Percentiles rank a stretch among this genome's conserved stretches.
These are phyloP conservation scores for Calidris pygmaea DNA, from an alignment of 2,113 vertebrate species.

Conservation along the genomic window DNA sequence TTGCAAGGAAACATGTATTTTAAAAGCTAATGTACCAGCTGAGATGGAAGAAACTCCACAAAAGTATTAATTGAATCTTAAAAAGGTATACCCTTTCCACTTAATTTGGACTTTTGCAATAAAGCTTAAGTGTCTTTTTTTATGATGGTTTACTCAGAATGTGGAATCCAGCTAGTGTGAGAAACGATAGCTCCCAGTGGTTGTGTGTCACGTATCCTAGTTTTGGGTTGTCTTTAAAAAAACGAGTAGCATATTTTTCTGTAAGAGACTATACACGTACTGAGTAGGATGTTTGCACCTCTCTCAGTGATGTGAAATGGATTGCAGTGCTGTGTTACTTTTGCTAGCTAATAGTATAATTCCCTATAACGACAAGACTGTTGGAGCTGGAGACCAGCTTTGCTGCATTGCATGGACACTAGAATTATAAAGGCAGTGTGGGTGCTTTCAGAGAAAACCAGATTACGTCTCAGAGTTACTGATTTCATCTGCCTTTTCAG, in stretches of 20 bases:
- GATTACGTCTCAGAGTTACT: accelerated
- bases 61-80: constrained; percentile 46
- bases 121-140: not conserved
- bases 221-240: not conserved
- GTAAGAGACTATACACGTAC: accelerated
- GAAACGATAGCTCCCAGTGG: not conserved
- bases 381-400: not conserved
- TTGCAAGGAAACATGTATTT: constrained; percentile 54
- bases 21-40: constrained; percentile 50
- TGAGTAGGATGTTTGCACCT: not conserved
- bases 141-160: not conserved
- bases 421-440: not conserved
- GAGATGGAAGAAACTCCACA: constrained; percentile 54
- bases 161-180: not conserved
- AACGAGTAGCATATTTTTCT: not conserved
- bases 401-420: not conserved
- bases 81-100: constrained; percentile 54
- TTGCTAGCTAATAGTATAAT: not conserved
- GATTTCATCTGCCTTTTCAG: not conserved
- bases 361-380: not conserved
- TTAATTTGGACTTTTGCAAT: constrained; percentile 23
- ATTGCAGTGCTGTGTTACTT: not conserved
- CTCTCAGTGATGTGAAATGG: not conserved
- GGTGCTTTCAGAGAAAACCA: not conserved
- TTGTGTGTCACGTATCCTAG: not conserved